These are phyloP conservation scores for Bombus fervidus DNA, from an alignment of 1,140 invertebrate genomes.

Conservation along the genomic window DNA sequence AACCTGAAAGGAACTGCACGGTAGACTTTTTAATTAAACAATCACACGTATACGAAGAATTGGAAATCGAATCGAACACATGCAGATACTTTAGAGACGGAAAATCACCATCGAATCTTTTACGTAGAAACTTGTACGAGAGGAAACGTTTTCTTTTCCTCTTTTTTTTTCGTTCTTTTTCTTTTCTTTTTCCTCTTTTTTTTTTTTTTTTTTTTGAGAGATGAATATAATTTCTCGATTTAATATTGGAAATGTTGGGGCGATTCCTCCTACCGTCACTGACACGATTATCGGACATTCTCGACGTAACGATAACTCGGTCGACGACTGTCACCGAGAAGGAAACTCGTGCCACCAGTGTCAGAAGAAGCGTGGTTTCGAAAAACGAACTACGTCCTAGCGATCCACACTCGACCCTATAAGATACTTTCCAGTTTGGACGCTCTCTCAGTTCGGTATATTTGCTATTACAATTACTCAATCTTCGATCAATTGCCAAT, in stretches of 20 bases:
- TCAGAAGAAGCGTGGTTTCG: slow-evolving; percentile 39
- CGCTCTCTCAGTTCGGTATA: background rate
- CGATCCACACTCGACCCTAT: background rate
- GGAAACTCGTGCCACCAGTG: slow-evolving; percentile 30
- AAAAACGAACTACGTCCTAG: background rate
- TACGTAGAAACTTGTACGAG: background rate
- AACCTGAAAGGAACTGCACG: background rate
- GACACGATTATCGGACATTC: slow-evolving; percentile 33
- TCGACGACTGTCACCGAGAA: background rate
- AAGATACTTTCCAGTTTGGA: background rate
- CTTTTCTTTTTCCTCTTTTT: too few species aligned
- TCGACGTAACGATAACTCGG: background rate
- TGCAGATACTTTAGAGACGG: background rate
- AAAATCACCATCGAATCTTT: too few species aligned
- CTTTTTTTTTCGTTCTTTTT: too few species aligned
- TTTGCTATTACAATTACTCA: too few species aligned
- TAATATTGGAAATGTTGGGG: background rate
- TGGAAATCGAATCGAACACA: background rate
- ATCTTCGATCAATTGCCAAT: slow-evolving; percentile 31
- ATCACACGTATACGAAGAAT: background rate
- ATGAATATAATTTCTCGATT: background rate
- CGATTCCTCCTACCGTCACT: slow-evolving; percentile 8
- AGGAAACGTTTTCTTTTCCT: background rate
- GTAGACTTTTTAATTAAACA: background rate
- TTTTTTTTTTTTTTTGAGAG: too few species aligned